Conservation (phyloP, 1,140 invertebrate species). For the Chrysoperla carnea region DNA sequence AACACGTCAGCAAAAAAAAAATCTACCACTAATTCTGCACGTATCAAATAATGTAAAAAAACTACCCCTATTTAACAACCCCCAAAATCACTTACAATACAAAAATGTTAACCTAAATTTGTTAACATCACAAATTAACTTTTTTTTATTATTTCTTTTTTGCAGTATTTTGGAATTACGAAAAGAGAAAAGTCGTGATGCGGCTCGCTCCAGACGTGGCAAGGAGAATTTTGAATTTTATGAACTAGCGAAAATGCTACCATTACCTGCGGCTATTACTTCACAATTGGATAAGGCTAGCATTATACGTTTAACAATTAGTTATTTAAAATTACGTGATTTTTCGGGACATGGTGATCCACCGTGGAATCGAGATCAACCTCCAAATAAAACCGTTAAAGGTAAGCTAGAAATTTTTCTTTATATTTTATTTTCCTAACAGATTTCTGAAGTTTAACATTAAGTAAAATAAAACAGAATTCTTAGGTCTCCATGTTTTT, state of each 20-base stretch:
- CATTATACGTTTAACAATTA: slow-evolving; percentile 94
- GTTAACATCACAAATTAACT: neutral
- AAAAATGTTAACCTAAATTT: neutral
- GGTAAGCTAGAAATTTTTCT: slow-evolving; percentile 33
- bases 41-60: neutral
- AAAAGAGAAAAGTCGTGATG: slow-evolving; percentile 94
- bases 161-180: slow-evolving; percentile 85
- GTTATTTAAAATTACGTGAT: slow-evolving; percentile 88
- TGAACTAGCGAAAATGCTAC: slow-evolving; percentile 94
- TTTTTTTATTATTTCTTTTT: slow-evolving; percentile 11
- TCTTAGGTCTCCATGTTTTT: neutral
- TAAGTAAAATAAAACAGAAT: neutral
- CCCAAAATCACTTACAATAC: too few species aligned
- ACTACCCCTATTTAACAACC: too few species aligned
- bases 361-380: slow-evolving; percentile 71
- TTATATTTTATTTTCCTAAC: neutral
- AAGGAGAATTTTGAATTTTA: slow-evolving; percentile 99
- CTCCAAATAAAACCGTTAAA: slow-evolving; percentile 67
- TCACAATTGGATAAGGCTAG: slow-evolving; percentile 97
- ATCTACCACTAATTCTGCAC: neutral
- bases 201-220: slow-evolving; percentile 80
- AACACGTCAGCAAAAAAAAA: neutral
- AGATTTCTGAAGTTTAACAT: neutral
- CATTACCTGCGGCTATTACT: slow-evolving; percentile 89
- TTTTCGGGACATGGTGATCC: slow-evolving; percentile 91